phyloP scores from a whole-genome alignment of 2,797 vertebrate genomes.

The Pseudochirops cupreus region DNA sequence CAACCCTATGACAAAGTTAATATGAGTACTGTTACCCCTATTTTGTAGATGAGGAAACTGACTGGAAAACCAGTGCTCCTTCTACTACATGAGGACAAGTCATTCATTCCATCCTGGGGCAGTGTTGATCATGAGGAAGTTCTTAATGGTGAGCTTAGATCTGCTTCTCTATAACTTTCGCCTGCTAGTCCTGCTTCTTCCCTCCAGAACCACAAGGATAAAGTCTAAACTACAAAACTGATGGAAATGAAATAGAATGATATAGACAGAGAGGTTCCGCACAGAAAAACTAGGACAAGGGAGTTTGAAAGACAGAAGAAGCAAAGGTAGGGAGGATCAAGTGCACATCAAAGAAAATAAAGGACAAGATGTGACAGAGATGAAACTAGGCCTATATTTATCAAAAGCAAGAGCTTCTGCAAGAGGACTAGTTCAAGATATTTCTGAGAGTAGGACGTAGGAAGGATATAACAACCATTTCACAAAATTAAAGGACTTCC shows the following conservation, averaged over 20 bases:
- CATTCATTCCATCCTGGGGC: neutral
- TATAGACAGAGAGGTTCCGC: slow-evolving; percentile 1
- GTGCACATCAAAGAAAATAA: slow-evolving; percentile 41
- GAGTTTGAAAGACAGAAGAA: neutral
- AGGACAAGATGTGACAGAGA: neutral
- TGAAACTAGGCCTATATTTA: slow-evolving; percentile 20
- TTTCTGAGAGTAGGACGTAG: neutral
- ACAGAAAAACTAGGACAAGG: slow-evolving; percentile 22
- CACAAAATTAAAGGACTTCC: neutral
- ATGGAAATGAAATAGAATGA: slow-evolving; percentile 46
- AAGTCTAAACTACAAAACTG: slow-evolving; percentile 43
- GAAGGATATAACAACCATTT: slow-evolving; percentile 14
- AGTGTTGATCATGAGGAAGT: neutral
- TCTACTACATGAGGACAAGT: neutral
- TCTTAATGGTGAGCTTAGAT: neutral
- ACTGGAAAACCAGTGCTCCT: neutral
- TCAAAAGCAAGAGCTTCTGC: slow-evolving; percentile 1
- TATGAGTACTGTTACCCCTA: neutral
- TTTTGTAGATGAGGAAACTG: neutral
- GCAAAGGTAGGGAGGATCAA: neutral
- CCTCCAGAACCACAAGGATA: neutral
- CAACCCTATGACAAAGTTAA: neutral
- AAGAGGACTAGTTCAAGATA: neutral
- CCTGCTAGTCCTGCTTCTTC: neutral
- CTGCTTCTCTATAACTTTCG: neutral